Conservation (phyloP, 1,140 invertebrate species). For the Eriocheir sinensis region DNA sequence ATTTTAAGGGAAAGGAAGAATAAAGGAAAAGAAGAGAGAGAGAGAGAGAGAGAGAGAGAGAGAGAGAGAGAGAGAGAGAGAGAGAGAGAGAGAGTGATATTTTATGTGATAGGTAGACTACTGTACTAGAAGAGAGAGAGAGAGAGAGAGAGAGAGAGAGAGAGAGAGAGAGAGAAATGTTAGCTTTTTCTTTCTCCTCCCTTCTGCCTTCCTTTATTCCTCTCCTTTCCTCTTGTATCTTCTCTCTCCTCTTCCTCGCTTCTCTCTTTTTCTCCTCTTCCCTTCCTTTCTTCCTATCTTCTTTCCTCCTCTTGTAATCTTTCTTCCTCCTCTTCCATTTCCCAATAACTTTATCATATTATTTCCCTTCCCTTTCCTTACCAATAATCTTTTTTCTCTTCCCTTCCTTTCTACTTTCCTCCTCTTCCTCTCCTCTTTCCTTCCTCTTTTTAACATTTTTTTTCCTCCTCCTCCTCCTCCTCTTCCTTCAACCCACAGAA, state of each 20-base stretch:
- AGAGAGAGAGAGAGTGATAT: not conserved
- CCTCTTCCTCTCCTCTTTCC: not conserved
- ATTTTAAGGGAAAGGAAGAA: not conserved
- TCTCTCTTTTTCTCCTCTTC: not conserved
- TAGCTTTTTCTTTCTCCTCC: not conserved
- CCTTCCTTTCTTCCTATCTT: not conserved
- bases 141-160: constrained; percentile 29
- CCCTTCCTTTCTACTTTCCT: constrained; percentile 22
- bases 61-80: not conserved
- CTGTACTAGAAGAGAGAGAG: not conserved
- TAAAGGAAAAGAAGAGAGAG: not conserved
- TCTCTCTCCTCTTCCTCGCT: not conserved
- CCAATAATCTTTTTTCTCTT: not conserved
- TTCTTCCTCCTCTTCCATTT: too few relatives aligned
- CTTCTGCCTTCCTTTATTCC: not conserved
- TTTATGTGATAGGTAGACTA: not conserved
- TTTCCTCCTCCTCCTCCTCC: too few relatives aligned
- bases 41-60: not conserved
- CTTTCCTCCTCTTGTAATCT: too few relatives aligned
- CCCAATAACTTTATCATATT: not conserved
- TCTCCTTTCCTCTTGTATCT: not conserved
- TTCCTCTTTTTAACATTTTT: too few relatives aligned
- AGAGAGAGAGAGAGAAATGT: constrained; percentile 9
- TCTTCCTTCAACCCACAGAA: not conserved
- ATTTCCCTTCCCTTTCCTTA: not conserved